phyloP scores from a whole-genome alignment of 2,797 vertebrate species.

The Gobionotothen gibberifrons region DNA sequence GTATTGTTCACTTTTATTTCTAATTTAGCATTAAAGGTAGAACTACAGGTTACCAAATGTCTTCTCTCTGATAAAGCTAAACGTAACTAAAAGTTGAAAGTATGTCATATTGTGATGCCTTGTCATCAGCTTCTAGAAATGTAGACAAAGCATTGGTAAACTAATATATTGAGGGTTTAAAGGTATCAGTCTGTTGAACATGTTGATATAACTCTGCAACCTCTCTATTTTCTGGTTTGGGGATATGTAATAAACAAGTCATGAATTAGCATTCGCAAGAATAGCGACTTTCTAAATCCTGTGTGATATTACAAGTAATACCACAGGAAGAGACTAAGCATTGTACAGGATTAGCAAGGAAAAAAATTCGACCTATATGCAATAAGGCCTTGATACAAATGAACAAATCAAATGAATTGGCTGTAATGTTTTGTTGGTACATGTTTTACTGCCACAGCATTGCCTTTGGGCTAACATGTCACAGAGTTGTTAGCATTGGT shows the following conservation, averaged over 20 bases:
- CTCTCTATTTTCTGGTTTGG: conserved; percentile 1
- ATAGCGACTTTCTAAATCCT: neutral
- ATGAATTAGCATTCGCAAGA: neutral
- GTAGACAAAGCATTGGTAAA: neutral
- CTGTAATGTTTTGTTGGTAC: neutral
- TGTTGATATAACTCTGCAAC: neutral
- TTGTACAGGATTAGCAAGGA: neutral
- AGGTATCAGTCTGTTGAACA: conserved; percentile 1
- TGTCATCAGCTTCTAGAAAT: neutral
- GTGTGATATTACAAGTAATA: neutral
- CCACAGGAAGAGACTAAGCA: neutral
- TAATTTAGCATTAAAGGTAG: neutral
- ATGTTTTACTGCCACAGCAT: conserved; percentile 5
- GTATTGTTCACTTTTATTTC: neutral
- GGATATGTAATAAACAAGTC: neutral
- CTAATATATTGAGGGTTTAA: neutral
- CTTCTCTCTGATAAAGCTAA: neutral
- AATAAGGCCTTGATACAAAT: conserved; percentile 6
- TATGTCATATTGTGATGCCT: neutral
- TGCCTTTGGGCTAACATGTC: conserved; percentile 1
- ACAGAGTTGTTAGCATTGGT: neutral
- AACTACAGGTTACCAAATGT: neutral
- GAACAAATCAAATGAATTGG: conserved; percentile 5
- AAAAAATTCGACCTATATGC: neutral
- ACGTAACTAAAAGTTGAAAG: neutral